A percentile compares a stretch with the other conserved stretches of the same genome.
Evolutionary conservation across 2,888 invertebrate species (phyloP).

Genomic region (Tyria jacobaeae): DNA sequence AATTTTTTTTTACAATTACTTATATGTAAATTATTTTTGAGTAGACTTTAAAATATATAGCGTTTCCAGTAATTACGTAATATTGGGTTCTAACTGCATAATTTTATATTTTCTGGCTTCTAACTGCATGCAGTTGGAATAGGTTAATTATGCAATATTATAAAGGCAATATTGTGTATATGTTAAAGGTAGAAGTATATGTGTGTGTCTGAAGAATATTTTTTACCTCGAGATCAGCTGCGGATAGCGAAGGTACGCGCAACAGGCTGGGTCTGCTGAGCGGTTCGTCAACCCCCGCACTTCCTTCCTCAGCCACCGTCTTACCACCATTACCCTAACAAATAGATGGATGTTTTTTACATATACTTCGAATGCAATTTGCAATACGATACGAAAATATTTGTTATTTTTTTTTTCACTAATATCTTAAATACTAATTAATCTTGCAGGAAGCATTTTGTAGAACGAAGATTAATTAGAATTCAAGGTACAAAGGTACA

Average conservation of each 20-base stretch:
- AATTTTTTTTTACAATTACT: not conserved
- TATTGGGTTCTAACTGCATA: no score
- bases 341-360: not conserved
- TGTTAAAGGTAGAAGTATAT: not conserved
- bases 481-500: no score
- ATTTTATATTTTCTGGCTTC: no score
- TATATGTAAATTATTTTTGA: not conserved
- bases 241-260: constrained; percentile 87
- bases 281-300: constrained; percentile 72
- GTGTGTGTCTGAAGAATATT: no score
- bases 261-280: constrained; percentile 86
- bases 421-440: no score
- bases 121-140: not conserved
- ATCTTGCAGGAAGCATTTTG: no score
- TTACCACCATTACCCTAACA: constrained; percentile 72
- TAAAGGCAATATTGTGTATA: not conserved
- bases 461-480: no score
- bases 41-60: not conserved
- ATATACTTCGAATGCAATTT: not conserved
- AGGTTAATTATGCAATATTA: not conserved
- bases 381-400: not conserved
- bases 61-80: no score
- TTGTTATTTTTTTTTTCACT: not conserved
- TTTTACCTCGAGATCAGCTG: constrained; percentile 85
- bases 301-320: constrained; percentile 59